Evolutionary conservation across 1,140 invertebrate species (phyloP).

Genomic region (Aleiodes sp.): DNA sequence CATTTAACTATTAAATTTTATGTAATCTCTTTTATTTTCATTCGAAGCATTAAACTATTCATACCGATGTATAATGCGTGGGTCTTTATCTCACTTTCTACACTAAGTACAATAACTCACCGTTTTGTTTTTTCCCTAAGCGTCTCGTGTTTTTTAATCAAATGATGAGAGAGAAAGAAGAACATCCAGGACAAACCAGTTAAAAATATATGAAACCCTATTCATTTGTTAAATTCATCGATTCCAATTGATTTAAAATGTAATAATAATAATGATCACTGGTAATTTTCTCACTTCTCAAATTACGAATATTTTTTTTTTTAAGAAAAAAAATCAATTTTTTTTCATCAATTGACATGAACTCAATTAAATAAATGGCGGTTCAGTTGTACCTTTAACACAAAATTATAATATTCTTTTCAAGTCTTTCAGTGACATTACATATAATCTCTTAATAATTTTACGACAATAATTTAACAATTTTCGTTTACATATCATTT

Average conservation of each 20-base stretch:
- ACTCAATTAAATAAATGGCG: neutral
- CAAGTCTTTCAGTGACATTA: neutral
- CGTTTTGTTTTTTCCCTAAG: neutral
- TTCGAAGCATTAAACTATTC: conserved; percentile 2
- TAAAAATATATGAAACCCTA: neutral
- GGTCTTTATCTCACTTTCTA: neutral
- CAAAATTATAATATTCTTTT: neutral
- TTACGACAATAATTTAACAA: neutral
- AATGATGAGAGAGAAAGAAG: neutral
- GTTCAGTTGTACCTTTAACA: neutral
- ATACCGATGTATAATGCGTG: neutral
- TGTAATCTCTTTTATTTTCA: neutral
- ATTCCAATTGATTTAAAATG: too few species aligned
- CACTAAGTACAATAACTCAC: neutral
- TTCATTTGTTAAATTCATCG: neutral
- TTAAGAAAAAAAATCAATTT: neutral
- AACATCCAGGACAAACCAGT: neutral
- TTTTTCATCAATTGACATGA: neutral
- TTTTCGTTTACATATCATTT: neutral
- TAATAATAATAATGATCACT: too few species aligned
- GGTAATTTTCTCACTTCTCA: too few species aligned
- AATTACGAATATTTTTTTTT: neutral
- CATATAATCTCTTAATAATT: neutral
- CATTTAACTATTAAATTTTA: too few species aligned
- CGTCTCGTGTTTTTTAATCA: neutral